Evolutionary conservation across 92 coral and sea anemone species (phyloP).

Genomic region (Palythoa grandiflora): DNA sequence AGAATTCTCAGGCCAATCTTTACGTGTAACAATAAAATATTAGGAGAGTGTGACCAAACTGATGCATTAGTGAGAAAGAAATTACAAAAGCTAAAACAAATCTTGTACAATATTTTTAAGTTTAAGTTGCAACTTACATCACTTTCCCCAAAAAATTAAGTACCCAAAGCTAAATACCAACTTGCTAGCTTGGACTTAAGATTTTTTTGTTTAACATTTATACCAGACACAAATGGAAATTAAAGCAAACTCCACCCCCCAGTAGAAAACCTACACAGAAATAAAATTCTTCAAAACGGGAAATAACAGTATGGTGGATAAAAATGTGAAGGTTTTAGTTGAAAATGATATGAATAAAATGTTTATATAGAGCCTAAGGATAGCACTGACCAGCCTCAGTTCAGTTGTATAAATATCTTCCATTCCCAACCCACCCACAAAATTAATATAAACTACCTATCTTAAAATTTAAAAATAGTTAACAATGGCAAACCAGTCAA

Average conservation of each 20-base stretch:
- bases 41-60: conserved; percentile 47
- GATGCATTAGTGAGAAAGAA: conserved; percentile 20
- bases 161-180: too few relatives aligned
- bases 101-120: neutral
- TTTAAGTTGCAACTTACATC: neutral
- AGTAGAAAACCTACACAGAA: neutral
- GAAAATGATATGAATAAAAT: neutral
- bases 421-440: neutral
- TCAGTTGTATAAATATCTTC: neutral
- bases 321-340: neutral
- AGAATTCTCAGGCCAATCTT: neutral
- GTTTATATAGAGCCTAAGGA: neutral
- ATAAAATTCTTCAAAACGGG: neutral
- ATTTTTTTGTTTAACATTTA: too few relatives aligned
- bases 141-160: neutral
- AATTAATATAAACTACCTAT: conserved; percentile 7
- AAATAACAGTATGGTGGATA: neutral
- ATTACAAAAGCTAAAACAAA: conserved; percentile 6
- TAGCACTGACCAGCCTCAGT: conserved; percentile 43
- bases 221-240: too few relatives aligned
- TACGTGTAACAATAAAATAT: neutral
- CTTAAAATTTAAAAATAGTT: neutral
- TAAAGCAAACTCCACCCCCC: too few relatives aligned
- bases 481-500: conserved; percentile 27
- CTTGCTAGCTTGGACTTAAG: too few relatives aligned